A percentile compares a stretch with the other conserved stretches of the same genome.
Evolutionary conservation across 2,888 invertebrate species (phyloP).

Genomic region (Papilio protenor): DNA sequence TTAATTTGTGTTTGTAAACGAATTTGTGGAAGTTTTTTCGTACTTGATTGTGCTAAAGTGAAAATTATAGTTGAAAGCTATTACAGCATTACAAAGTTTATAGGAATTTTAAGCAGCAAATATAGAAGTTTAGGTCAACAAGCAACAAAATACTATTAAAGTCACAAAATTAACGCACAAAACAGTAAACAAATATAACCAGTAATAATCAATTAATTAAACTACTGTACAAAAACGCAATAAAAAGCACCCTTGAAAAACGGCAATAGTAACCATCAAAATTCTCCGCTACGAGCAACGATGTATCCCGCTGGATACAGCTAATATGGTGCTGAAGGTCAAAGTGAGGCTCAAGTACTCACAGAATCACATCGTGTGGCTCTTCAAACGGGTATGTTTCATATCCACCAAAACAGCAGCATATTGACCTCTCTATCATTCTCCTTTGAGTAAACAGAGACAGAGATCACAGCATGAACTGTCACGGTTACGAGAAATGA

Average conservation of each 20-base stretch:
- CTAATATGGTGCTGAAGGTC: conserved; percentile 84
- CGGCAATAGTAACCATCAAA: conserved; percentile 51
- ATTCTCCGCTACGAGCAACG: conserved; percentile 70
- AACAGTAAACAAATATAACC: not conserved
- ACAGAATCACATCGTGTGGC: conserved; percentile 83
- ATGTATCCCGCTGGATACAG: conserved; percentile 74
- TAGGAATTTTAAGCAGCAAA: no score
- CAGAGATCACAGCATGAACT: not conserved
- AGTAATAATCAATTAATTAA: not conserved
- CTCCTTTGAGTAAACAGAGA: not conserved
- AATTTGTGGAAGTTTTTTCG: not conserved
- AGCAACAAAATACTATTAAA: conserved; percentile 41
- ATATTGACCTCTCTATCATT: not conserved
- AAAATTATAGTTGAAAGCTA: not conserved
- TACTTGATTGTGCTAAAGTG: not conserved
- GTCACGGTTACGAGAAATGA: no score
- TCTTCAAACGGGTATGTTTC: conserved; percentile 84
- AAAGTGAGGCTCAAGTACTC: conserved; percentile 85
- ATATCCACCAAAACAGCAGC: not conserved
- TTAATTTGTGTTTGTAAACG: not conserved
- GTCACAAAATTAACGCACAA: conserved; percentile 42
- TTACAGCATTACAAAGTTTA: not conserved
- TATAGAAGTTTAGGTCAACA: no score
- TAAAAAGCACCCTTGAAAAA: not conserved
- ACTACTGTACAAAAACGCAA: not conserved